Base-by-base conservation (phyloP, 2,888 invertebrate species). In the Tetheella fluctuosa region DNA sequence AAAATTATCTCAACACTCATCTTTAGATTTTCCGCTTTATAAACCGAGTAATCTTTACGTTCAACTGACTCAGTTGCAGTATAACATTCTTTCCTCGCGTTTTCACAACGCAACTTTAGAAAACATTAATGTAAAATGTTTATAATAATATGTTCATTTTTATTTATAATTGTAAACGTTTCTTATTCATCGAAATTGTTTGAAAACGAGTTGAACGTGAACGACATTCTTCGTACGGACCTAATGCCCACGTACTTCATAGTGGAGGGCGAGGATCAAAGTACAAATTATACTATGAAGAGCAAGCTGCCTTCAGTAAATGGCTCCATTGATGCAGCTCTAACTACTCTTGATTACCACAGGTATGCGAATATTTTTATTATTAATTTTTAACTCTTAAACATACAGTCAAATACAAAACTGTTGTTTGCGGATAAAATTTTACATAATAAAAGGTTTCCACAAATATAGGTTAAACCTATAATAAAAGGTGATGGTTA, bases 161-260 rank as follows among this genome's bases (percentile, higher is more conserved):
- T 48, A 20, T 48, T 48, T 4, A 39, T 39, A n/a, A 7, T 39
- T 39, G 7, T 39, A 20, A 17, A 48, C n/a, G 10, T 48, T 17
- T 20, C 20, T 6, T 2, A 48, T 20, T 20, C 48, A 48, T n/a
- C 74, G 20, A 77, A 80, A 70, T 83, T 84, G 74, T 77, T 81
- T 61, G 82, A 88, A 23, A 82, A 77, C 74, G 91, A 90, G 56
- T 78, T 94, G 34, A 92, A 95, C 83, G 86, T 95, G 7, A 93
- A 96, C 65, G 96, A 96, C 83, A 95, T 96, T 75, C 85, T 96
- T 25, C 94, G 95, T 15, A 94, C 93, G n/a, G 95, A 96, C 84
- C 91, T 95, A 55, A 95, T 96, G 94, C 96, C 96, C 0, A 94
- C 95, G 0, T 94, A 94, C 67, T 88, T 96, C 63, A 91, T 96